Base-by-base conservation (phyloP, 2,888 invertebrate species). In the Pogonocherus hispidulus region DNA sequence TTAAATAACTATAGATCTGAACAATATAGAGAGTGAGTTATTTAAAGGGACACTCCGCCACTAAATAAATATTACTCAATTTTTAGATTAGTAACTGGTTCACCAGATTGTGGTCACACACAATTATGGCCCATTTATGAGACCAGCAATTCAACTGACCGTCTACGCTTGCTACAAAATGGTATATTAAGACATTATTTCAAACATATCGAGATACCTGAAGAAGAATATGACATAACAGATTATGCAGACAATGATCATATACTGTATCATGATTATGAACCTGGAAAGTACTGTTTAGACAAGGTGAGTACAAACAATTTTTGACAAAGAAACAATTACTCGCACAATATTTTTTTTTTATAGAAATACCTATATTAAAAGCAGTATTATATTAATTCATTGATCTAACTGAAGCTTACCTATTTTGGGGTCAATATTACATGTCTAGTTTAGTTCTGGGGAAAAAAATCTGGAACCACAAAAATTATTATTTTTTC, bases 101-200 rank as follows among this genome's bases (percentile, higher is more conserved):
- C 88, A 70, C 93, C 93, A 0, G 89, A 91, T 76, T 94, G 94
- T 84, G 91, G 90, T 56, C 89, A 90, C 47, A 90, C 90, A 79
- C 91, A 92, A 85, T 88, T 88, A 79, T 90, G 92, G 88, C 87
- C 90, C 18, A 90, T 94, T 76, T 91, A 89, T 83, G 89, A 91
- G 80, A 88, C 90, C 70, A 83, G 84, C 70, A 88, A 88, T 76
- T 89, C 90, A 2, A 87, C 89, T 70, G 91, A 92, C 83, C 86
- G 87, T 59, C 83, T 94, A 55, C 87, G 89, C 63, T 86, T 95
- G 23, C 84, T 94, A 63, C 87, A 90, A 0, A 91, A 90, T 84
- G 95, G 95, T 0, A 88, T 89, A 63, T 84, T 95, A 62, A 87
- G 92, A n/a, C 95, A 95, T 81, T 90, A 92, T 70, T 91, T 91